Percentiles rank a stretch among this genome's conserved stretches.
Evolutionary conservation across 1,140 invertebrate genomes (phyloP).

Genomic region (Artemia franciscana): DNA sequence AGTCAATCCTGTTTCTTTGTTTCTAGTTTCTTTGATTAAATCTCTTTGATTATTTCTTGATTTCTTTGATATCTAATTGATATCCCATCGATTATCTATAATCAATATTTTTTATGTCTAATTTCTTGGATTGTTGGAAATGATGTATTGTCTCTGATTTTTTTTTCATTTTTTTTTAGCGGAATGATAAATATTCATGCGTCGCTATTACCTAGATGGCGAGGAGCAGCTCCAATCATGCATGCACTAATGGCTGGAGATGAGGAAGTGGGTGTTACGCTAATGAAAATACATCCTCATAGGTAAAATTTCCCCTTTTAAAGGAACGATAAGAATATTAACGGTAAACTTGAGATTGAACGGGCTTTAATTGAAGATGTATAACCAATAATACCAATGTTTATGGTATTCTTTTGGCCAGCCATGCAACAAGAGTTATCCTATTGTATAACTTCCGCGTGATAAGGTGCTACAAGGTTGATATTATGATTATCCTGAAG

Average conservation of each 20-base stretch:
- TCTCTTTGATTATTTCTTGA: too few species aligned
- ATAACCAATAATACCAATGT: slow-evolving; percentile 6
- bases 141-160: too few species aligned
- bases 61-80: too few species aligned
- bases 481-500: too few species aligned
- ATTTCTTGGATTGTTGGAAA: too few species aligned
- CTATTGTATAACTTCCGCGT: too few species aligned
- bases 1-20: too few species aligned
- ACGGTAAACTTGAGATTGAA: slow-evolving; percentile 10
- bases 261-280: slow-evolving; percentile 49
- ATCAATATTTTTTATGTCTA: too few species aligned
- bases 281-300: slow-evolving; percentile 66
- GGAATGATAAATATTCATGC: slow-evolving; percentile 80
- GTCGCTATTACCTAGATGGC: slow-evolving; percentile 70
- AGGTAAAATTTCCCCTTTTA: slow-evolving; percentile 24
- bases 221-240: slow-evolving; percentile 68
- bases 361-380: neutral
- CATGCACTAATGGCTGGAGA: slow-evolving; percentile 67
- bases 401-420: slow-evolving; percentile 7
- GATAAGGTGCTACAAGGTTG: too few species aligned
- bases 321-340: slow-evolving; percentile 1
- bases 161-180: slow-evolving; percentile 36
- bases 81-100: too few species aligned
- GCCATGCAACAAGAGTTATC: neutral
- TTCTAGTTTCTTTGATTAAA: too few species aligned